Evolutionary conservation across 2,797 vertebrate species (phyloP), one percentile per base, ranked within the genome.

Genomic region (Arrhamphus sclerolepis): DNA sequence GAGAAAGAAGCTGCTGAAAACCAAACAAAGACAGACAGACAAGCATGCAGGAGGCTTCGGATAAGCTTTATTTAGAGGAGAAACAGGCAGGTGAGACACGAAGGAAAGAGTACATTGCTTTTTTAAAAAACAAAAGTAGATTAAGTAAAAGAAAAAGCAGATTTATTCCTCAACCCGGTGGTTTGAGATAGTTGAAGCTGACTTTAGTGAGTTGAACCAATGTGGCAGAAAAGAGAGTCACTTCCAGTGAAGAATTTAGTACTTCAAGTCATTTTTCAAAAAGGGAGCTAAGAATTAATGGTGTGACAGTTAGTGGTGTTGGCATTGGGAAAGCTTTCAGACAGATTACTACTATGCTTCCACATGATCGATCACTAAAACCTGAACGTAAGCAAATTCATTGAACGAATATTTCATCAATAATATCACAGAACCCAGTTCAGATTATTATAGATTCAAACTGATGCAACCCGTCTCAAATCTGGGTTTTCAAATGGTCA

Each of bases 21-120:
- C 9, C 77, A 38, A 38, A 38, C 43, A 69, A 71, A 80, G 10
- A 44, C 56, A 74, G 19, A 66, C 51, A 83, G 66, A 76, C 57
- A 28, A 42, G 75, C 82, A 87, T 89, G 87, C 85, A 85, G 81
- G 81, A 89, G 80, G 71, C 61, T 83, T 82, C 56, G 78, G 44
- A 62, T 66, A 3, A 49, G 70, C 76, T 86, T 89, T 88, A 88
- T 86, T 88, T 0, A 71, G 62, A 74, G 60, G 63, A 85, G 61
- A 66, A 64, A 70, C 64, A 62, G 0, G 46, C 61, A 75, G 81
- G 81, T 59, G 55, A 73, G 70, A 26, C 53, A 66, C 71, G 46
- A 62, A 72, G 62, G 62, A 41, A 71, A 62, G 44, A 53, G 46
- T 20, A 72, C 62, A 68, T 39, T 42, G 9, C 3, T 22, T 28